phyloP scores from a whole-genome alignment of 2,113 vertebrate genomes.

The Calonectris borealis region DNA sequence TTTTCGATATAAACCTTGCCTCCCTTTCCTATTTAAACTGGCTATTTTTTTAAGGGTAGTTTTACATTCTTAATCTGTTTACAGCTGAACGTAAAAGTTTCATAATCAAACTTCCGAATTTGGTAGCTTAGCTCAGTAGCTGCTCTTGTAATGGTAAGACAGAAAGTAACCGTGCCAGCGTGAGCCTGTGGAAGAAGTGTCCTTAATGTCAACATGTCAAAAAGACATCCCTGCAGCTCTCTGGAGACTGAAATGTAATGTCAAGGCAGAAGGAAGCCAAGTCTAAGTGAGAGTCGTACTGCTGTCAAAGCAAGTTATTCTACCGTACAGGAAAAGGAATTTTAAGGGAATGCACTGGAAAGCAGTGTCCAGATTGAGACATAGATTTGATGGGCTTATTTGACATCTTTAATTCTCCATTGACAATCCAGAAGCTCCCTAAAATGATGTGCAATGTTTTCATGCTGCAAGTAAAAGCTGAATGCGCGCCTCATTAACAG shows the following conservation, averaged over 20 bases:
- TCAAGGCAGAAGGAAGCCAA: conserved; percentile 52
- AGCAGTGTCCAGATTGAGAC: conserved; percentile 51
- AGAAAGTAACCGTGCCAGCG: background rate
- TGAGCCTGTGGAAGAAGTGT: conserved; percentile 51
- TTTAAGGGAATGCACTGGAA: conserved; percentile 43
- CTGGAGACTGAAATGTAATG: conserved; percentile 51
- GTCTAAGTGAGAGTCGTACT: conserved; percentile 1
- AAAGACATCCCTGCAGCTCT: conserved; percentile 55
- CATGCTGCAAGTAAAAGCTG: conserved; percentile 59
- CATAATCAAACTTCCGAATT: background rate
- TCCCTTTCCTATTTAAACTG: background rate
- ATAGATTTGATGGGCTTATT: conserved; percentile 42
- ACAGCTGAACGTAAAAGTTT: background rate
- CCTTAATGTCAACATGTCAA: conserved; percentile 60
- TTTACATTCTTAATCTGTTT: background rate
- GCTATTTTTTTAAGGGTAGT: background rate
- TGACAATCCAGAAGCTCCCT: conserved; percentile 48
- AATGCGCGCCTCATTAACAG: conserved; percentile 66
- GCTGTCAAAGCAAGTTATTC: conserved; percentile 57
- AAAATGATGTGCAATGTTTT: conserved; percentile 68
- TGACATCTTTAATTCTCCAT: conserved; percentile 54
- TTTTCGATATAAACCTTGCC: background rate
- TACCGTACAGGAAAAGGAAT: conserved; percentile 11
- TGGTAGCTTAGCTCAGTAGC: background rate
- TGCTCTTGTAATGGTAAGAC: background rate